These are phyloP conservation scores for Sthenelais limicola DNA, from an alignment of 2,888 invertebrate genomes.

Conservation along the genomic window DNA sequence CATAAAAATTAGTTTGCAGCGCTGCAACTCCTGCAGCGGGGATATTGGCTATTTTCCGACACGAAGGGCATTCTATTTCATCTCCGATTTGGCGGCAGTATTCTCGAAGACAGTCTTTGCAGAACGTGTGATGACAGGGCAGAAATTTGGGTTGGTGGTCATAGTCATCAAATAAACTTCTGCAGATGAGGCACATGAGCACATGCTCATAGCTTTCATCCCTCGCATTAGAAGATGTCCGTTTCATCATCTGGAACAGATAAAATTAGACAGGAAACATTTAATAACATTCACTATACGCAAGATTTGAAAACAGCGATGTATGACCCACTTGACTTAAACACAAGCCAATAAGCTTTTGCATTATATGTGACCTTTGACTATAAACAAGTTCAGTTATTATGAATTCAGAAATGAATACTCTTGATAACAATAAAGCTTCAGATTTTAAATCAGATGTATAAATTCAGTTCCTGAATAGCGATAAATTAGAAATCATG, in stretches of 20 bases:
- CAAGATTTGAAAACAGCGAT: too few relatives aligned
- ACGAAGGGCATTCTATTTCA: slow-evolving; percentile 56
- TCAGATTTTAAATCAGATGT: too few relatives aligned
- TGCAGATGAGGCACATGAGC: slow-evolving; percentile 68
- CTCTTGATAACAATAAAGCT: too few relatives aligned
- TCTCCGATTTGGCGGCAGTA: slow-evolving; percentile 54
- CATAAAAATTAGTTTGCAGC: slow-evolving; percentile 56
- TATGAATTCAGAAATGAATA: too few relatives aligned
- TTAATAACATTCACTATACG: too few relatives aligned
- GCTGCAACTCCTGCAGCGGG: slow-evolving; percentile 55
- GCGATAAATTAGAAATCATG: too few relatives aligned
- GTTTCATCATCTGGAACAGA: slow-evolving; percentile 40
- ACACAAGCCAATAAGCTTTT: too few relatives aligned
- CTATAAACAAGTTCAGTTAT: too few relatives aligned
- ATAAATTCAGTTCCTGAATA: too few relatives aligned
- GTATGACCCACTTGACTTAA: too few relatives aligned
- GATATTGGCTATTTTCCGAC: slow-evolving; percentile 53
- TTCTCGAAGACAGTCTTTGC: slow-evolving; percentile 68
- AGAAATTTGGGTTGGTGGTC: slow-evolving; percentile 70
- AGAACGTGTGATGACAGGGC: slow-evolving; percentile 72
- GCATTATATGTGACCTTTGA: too few relatives aligned
- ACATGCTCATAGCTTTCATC: slow-evolving; percentile 55
- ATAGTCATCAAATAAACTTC: slow-evolving; percentile 68
- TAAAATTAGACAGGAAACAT: too few relatives aligned
- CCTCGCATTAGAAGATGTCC: slow-evolving; percentile 7